Percentiles rank a stretch among this genome's conserved stretches.
Conservation (phyloP, 1,140 invertebrate genomes). For the Eriosoma lanigerum region DNA sequence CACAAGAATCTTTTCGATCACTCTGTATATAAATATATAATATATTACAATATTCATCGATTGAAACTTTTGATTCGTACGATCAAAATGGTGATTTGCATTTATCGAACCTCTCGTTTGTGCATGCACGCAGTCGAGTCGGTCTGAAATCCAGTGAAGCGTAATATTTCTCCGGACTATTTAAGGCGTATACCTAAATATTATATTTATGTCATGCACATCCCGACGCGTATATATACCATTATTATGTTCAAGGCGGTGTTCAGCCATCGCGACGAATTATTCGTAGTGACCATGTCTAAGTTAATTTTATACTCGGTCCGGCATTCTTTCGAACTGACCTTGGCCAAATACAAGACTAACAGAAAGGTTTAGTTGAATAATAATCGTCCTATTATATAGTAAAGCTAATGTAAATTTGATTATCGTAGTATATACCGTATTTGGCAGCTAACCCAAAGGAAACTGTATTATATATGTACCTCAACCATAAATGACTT, state of each 20-base stretch:
- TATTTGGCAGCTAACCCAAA: too few species aligned
- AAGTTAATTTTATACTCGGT: background rate
- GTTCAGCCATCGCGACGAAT: constrained; percentile 20
- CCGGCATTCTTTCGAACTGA: background rate
- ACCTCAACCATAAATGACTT: too few species aligned
- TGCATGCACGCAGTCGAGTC: background rate
- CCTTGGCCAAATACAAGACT: background rate
- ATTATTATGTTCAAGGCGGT: constrained; percentile 2
- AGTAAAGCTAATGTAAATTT: background rate
- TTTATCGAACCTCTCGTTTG: background rate
- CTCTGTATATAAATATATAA: too few species aligned
- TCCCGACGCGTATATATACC: background rate
- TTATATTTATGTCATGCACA: background rate
- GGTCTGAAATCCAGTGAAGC: background rate
- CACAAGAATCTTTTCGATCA: too few species aligned
- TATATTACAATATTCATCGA: too few species aligned
- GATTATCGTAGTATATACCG: too few species aligned
- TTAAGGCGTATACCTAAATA: background rate
- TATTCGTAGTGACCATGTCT: constrained; percentile 12
- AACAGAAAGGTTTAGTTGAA: background rate
- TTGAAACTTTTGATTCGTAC: background rate
- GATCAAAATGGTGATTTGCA: background rate
- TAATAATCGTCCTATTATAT: background rate
- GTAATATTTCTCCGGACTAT: background rate
- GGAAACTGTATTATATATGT: too few species aligned